Conservation (phyloP, 2,888 invertebrate genomes). For the Mythimna vitellina region DNA sequence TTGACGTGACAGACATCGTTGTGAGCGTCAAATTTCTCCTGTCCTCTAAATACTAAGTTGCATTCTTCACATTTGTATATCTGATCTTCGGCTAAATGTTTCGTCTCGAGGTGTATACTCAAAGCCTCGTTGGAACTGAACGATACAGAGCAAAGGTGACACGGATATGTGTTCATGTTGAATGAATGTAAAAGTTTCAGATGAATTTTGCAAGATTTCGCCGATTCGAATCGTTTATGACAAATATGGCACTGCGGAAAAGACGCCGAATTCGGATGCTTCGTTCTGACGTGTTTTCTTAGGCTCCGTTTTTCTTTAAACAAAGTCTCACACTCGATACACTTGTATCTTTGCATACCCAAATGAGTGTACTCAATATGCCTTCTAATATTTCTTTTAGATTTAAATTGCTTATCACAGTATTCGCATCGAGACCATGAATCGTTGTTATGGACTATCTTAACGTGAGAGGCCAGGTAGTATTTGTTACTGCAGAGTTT, state of each 20-base stretch:
- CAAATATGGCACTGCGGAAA: conserved; percentile 86
- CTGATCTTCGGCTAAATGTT: conserved; percentile 80
- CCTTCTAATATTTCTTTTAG: conserved; percentile 80
- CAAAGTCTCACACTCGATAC: conserved; percentile 82
- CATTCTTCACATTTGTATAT: conserved; percentile 85
- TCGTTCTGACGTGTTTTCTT: conserved; percentile 81
- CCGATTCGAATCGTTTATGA: conserved; percentile 82
- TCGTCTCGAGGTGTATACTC: conserved; percentile 76
- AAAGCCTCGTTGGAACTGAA: conserved; percentile 79
- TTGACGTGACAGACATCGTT: conserved; percentile 72
- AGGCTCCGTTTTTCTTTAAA: conserved; percentile 85
- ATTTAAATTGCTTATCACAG: conserved; percentile 83
- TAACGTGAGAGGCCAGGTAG: conserved; percentile 81
- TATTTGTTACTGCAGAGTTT: conserved; percentile 84
- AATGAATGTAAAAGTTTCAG: conserved; percentile 81
- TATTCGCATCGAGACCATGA: conserved; percentile 82
- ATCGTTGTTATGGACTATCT: conserved; percentile 79
- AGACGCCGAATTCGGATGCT: conserved; percentile 78
- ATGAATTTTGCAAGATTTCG: conserved; percentile 85
- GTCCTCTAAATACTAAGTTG: conserved; percentile 80
- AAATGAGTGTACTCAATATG: conserved; percentile 84
- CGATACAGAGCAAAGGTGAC: conserved; percentile 80
- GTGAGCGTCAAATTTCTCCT: conserved; percentile 79
- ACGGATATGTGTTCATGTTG: conserved; percentile 82
- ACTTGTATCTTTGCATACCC: conserved; percentile 83